These are phyloP conservation scores for Porites divaricata DNA, from an alignment of 92 coral and sea anemone species.

Conservation along the genomic window DNA sequence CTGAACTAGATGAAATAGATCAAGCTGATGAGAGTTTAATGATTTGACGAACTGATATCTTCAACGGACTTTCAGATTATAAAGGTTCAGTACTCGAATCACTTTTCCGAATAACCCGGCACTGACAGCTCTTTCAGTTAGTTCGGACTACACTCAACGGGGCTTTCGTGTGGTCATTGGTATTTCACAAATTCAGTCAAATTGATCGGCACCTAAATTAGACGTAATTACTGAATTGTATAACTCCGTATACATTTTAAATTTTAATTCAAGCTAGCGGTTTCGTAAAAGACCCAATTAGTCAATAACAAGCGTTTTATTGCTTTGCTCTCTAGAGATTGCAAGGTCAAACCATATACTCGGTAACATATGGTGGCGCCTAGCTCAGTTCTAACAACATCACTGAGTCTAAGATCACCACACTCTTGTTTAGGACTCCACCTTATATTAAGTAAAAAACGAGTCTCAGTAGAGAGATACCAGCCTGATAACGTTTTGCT, in stretches of 20 bases:
- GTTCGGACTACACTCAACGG: neutral
- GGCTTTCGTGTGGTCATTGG: neutral
- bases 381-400: neutral
- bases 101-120: constrained; percentile 21
- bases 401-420: neutral
- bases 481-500: neutral
- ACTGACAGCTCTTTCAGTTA: neutral
- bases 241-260: neutral
- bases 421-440: too few relatives aligned
- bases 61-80: neutral
- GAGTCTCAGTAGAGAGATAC: too few relatives aligned
- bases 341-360: constrained; percentile 13
- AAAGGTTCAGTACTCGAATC: neutral
- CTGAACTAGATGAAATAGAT: neutral
- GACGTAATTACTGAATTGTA: constrained; percentile 1
- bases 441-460: too few relatives aligned
- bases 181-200: neutral
- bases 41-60: constrained; percentile 3
- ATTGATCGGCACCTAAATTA: neutral
- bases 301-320: constrained; percentile 9
- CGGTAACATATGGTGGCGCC: neutral
- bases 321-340: neutral
- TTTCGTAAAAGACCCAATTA: constrained; percentile 2
- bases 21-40: constrained; percentile 5
- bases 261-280: constrained; percentile 1